phyloP scores from a whole-genome alignment of 2,888 invertebrate species.

The Cybosia mesomella region DNA sequence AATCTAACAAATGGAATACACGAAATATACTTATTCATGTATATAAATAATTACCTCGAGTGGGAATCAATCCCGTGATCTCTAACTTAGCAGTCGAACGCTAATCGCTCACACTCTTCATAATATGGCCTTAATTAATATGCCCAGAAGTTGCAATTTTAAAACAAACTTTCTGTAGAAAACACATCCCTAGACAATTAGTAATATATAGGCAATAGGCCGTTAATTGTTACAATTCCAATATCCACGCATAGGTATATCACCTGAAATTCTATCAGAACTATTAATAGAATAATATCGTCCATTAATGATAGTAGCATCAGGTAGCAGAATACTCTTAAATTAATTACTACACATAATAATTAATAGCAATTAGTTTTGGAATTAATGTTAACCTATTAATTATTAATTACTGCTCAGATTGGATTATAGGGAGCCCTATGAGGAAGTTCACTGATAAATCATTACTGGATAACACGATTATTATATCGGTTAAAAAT shows the following conservation, averaged over 20 bases:
- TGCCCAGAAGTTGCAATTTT: too few relatives aligned
- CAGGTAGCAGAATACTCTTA: constrained; percentile 24
- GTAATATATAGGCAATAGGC: neutral
- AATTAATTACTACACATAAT: constrained; percentile 3
- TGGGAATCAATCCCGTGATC: too few relatives aligned
- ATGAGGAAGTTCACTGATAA: neutral
- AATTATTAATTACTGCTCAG: constrained; percentile 3
- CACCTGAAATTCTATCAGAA: neutral
- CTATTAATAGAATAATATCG: constrained; percentile 3
- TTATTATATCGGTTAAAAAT: neutral
- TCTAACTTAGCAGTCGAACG: too few relatives aligned
- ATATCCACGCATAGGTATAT: neutral
- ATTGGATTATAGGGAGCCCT: neutral
- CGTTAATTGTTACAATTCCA: neutral
- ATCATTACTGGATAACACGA: neutral
- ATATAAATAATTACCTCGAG: too few relatives aligned
- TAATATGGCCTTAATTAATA: too few relatives aligned
- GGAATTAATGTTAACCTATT: neutral
- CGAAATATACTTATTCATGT: too few relatives aligned
- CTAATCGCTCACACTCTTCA: too few relatives aligned
- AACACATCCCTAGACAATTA: too few relatives aligned
- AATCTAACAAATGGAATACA: too few relatives aligned
- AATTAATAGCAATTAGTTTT: constrained; percentile 5
- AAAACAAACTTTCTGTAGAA: neutral
- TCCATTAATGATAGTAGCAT: neutral